These are phyloP conservation scores for Gadus macrocephalus DNA, from an alignment of 2,113 vertebrate species.

Conservation along the genomic window DNA sequence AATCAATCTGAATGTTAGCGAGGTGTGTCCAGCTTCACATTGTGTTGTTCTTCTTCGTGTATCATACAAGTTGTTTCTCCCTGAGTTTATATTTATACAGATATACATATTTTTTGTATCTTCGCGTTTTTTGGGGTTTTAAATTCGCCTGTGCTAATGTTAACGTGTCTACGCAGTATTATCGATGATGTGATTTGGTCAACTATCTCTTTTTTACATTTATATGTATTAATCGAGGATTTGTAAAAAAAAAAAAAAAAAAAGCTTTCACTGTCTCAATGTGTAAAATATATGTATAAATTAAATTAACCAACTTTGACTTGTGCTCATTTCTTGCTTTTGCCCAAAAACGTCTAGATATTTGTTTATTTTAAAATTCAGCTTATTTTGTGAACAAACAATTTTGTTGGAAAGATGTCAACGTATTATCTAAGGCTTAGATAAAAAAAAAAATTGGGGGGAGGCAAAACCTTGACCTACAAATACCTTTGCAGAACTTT, in stretches of 20 bases:
- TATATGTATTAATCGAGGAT: conserved; percentile 82
- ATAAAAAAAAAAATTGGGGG: too few species aligned
- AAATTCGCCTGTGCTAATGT: conserved; percentile 58
- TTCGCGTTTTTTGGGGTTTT: conserved; percentile 37
- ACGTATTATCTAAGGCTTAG: too few species aligned
- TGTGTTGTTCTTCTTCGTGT: conserved; percentile 42
- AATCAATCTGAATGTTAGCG: conserved; percentile 37
- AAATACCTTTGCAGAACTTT: too few species aligned
- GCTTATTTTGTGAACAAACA: too few species aligned
- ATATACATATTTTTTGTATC: conserved; percentile 74
- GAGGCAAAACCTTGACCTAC: too few species aligned
- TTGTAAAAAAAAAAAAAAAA: conserved; percentile 56
- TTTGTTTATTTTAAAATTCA: too few species aligned
- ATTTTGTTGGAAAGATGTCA: too few species aligned
- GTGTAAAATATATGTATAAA: conserved; percentile 85
- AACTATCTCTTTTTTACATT: conserved; percentile 85
- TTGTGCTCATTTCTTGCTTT: conserved; percentile 65
- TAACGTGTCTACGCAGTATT: conserved; percentile 72
- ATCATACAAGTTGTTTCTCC: conserved; percentile 58
- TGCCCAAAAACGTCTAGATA: not conserved
- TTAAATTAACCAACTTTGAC: conserved; percentile 86
- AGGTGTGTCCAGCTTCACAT: conserved; percentile 11
- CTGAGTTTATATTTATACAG: conserved; percentile 79
- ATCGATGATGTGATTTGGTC: conserved; percentile 69
- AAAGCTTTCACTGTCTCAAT: conserved; percentile 82